Percentiles rank a stretch among this genome's conserved stretches.
phyloP scores from a whole-genome alignment of 2,797 vertebrate species.

The Valencia hispanica region DNA sequence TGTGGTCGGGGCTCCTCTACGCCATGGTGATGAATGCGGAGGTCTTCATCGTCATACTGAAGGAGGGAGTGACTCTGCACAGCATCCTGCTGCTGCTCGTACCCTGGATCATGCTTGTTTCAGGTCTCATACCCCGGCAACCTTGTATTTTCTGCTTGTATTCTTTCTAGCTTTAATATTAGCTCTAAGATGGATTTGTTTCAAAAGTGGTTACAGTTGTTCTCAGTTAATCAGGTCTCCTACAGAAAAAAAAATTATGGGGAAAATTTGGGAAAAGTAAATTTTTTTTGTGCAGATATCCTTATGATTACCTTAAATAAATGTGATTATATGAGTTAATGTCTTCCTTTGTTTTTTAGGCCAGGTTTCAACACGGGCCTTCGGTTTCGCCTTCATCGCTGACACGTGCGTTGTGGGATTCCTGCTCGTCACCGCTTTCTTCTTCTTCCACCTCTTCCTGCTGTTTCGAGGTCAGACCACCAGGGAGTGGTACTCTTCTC shows the following conservation, averaged over 20 bases:
- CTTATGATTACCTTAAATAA: background rate
- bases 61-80: conserved; percentile 86
- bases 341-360: conserved; percentile 64
- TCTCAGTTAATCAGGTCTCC: background rate
- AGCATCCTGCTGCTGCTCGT: conserved; percentile 86
- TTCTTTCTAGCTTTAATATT: background rate
- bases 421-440: conserved; percentile 87
- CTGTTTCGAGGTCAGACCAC: conserved; percentile 89
- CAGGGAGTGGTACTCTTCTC: conserved; percentile 87
- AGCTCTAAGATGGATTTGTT: background rate
- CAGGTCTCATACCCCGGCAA: conserved; percentile 73
- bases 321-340: background rate
- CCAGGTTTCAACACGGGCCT: conserved; percentile 82
- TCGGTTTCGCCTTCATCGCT: conserved; percentile 86
- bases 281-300: background rate
- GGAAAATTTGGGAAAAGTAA: background rate
- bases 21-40: conserved; percentile 89
- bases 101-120: conserved; percentile 92
- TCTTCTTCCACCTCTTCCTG: conserved; percentile 87
- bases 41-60: conserved; percentile 86
- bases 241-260: background rate
- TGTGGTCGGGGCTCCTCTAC: conserved; percentile 85
- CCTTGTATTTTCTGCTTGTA: background rate
- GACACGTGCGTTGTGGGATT: conserved; percentile 89
- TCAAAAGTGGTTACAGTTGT: background rate